Percentiles rank a stretch among this genome's conserved stretches.
These are phyloP conservation scores for Pentalonia nigronervosa DNA, from an alignment of 1,140 invertebrate genomes.

Conservation along the genomic window DNA sequence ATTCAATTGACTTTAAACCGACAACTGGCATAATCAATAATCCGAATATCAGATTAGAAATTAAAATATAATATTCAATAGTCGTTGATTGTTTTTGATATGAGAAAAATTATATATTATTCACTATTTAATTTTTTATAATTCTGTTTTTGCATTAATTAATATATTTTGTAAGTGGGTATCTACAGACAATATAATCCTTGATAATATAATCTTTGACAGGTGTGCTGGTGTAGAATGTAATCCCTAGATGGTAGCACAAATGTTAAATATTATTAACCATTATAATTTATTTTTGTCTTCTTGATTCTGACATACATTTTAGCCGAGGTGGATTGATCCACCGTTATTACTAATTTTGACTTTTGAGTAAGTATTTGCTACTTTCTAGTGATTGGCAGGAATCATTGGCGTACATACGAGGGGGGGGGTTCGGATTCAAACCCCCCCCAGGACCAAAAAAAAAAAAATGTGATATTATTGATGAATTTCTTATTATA, in stretches of 20 bases:
- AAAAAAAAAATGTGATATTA: no score
- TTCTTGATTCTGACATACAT: not conserved
- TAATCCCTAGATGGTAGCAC: not conserved
- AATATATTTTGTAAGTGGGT: not conserved
- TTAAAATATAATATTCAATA: not conserved
- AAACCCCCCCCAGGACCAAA: no score
- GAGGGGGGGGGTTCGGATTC: no score
- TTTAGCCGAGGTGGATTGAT: no score
- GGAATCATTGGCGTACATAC: no score
- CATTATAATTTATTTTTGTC: not conserved
- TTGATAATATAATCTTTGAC: conserved; percentile 23
- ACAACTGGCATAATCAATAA: conserved; percentile 2
- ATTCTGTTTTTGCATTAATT: not conserved
- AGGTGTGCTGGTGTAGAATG: not conserved
- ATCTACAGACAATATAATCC: not conserved
- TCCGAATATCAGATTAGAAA: not conserved
- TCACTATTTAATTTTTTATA: not conserved
- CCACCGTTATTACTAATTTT: no score
- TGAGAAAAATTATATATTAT: not conserved
- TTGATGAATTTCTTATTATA: no score
- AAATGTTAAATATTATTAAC: not conserved
- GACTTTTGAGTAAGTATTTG: no score
- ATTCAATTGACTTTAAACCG: conserved; percentile 53
- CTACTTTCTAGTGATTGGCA: no score
- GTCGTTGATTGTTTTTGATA: not conserved